These are phyloP conservation scores for Meloidogyne floridensis DNA, from an alignment of 1,140 invertebrate genomes.

Conservation along the genomic window DNA sequence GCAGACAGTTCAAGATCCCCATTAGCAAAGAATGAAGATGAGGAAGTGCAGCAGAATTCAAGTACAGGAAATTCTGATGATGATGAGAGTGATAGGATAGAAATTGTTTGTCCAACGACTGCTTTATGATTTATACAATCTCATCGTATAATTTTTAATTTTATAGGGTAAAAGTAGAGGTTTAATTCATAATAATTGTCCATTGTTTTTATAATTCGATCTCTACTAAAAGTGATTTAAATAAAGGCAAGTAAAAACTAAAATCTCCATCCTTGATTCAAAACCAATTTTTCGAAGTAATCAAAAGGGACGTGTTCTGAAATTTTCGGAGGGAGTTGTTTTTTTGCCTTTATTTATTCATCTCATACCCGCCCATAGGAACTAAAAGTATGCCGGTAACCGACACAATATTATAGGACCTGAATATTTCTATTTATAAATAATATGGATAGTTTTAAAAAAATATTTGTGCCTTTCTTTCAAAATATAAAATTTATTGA, in stretches of 20 bases:
- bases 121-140: not conserved
- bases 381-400: not conserved
- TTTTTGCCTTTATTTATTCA: not conserved
- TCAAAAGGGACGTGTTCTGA: no score
- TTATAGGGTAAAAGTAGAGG: not conserved
- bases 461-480: not conserved
- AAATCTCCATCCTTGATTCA: not conserved
- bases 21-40: not conserved
- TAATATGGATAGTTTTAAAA: not conserved
- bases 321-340: no score
- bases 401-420: not conserved
- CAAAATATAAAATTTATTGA: not conserved
- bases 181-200: not conserved
- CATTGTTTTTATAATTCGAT: not conserved
- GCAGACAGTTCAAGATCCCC: not conserved
- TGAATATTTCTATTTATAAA: conserved; percentile 1
- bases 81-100: conserved; percentile 3
- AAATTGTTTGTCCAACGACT: conserved; percentile 1
- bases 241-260: not conserved
- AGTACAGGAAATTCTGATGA: not conserved
- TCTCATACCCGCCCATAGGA: not conserved
- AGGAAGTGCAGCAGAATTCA: not conserved
- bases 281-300: not conserved
- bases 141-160: not conserved
- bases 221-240: not conserved